These are phyloP conservation scores for Thymallus thymallus DNA, from an alignment of 2,113 vertebrate species.

Conservation along the genomic window DNA sequence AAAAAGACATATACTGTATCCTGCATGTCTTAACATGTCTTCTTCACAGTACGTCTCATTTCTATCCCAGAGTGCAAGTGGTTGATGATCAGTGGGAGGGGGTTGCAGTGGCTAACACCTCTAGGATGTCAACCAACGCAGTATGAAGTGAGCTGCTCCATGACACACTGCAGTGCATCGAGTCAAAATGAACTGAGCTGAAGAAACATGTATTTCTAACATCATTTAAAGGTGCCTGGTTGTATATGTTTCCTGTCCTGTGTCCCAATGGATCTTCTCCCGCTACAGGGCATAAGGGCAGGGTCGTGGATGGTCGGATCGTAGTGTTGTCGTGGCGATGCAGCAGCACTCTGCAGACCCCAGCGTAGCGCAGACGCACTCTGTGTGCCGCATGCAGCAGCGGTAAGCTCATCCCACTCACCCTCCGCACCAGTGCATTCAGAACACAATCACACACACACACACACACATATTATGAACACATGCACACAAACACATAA, in stretches of 20 bases:
- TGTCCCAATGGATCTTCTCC: not conserved
- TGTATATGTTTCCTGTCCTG: not conserved
- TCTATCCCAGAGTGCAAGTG: not conserved
- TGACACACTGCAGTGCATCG: constrained; percentile 13
- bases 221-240: not conserved
- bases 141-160: not conserved
- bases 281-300: constrained; percentile 14
- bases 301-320: constrained; percentile 13
- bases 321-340: constrained; percentile 61
- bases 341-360: constrained; percentile 51
- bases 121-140: not conserved
- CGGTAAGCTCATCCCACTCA: constrained; percentile 31
- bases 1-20: not conserved
- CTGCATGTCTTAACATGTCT: not conserved
- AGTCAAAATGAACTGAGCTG: not conserved
- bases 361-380: constrained; percentile 54
- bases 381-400: constrained; percentile 66
- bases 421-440: constrained; percentile 14
- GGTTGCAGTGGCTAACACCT: not conserved
- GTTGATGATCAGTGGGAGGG: not conserved
- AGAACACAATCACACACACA: constrained; percentile 6
- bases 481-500: not conserved
- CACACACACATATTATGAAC: constrained; percentile 3
- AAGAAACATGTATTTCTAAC: too few relatives aligned
- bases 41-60: not conserved